A percentile compares a stretch with the other conserved stretches of the same genome.
phyloP scores from a whole-genome alignment of 2,888 invertebrate species.

The Dolichopus griseipennis region DNA sequence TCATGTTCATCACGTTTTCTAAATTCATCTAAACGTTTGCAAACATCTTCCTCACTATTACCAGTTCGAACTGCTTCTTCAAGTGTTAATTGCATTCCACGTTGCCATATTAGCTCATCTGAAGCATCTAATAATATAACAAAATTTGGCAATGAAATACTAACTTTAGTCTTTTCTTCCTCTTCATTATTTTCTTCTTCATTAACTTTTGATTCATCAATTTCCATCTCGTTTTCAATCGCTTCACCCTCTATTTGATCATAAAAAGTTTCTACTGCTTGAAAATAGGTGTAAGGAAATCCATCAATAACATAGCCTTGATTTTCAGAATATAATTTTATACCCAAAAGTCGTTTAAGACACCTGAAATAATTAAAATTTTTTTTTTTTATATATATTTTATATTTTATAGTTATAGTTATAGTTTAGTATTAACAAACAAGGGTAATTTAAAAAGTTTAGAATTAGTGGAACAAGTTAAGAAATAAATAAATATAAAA shows the following conservation, averaged over 20 bases:
- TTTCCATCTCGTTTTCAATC: background rate
- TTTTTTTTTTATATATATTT: no score
- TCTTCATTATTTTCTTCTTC: background rate
- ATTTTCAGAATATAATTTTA: conserved; percentile 21
- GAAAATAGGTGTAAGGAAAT: conserved; percentile 23
- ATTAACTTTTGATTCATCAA: background rate
- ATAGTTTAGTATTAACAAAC: no score
- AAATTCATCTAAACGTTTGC: conserved; percentile 22
- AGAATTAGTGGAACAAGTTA: no score
- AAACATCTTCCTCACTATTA: conserved; percentile 22
- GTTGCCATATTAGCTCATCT: conserved; percentile 22
- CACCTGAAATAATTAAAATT: conserved; percentile 17
- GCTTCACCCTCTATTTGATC: conserved; percentile 10
- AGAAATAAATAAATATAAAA: no score
- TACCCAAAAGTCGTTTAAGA: conserved; percentile 17
- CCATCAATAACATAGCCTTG: conserved; percentile 26
- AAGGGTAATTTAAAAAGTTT: no score
- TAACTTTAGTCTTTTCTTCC: background rate
- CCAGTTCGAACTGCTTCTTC: conserved; percentile 13
- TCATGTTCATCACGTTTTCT: conserved; percentile 22
- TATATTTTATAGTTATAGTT: no score
- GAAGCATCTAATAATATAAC: conserved; percentile 21
- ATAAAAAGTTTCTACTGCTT: conserved; percentile 21
- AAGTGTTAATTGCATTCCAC: conserved; percentile 21
- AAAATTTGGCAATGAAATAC: conserved; percentile 19